phyloP scores from a whole-genome alignment of 2,888 invertebrate species.

The Argyresthia albistria region DNA sequence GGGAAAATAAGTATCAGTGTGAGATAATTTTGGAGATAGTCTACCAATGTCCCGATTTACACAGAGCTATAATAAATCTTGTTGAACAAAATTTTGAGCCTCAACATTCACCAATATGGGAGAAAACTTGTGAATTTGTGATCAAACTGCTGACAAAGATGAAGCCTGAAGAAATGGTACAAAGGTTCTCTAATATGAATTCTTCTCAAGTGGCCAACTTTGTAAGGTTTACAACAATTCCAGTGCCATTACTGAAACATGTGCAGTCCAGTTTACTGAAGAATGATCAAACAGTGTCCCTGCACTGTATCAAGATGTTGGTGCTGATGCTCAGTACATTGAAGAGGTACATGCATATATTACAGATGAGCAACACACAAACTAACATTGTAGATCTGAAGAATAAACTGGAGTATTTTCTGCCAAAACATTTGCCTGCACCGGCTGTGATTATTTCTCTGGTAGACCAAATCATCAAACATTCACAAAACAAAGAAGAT shows the following conservation, averaged over 20 bases:
- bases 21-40: constrained; percentile 77
- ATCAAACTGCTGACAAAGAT: constrained; percentile 53
- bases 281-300: constrained; percentile 42
- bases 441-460: constrained; percentile 38
- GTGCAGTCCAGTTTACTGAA: constrained; percentile 42
- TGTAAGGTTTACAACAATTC: constrained; percentile 59
- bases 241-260: constrained; percentile 59
- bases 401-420: constrained; percentile 51
- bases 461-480: constrained; percentile 38
- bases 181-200: constrained; percentile 52
- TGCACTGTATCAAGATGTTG: constrained; percentile 61
- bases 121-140: constrained; percentile 56
- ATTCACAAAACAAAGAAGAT: constrained; percentile 18
- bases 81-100: constrained; percentile 76
- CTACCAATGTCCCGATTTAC: constrained; percentile 80
- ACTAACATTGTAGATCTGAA: constrained; percentile 42
- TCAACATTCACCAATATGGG: constrained; percentile 67
- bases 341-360: constrained; percentile 62
- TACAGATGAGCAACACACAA: constrained; percentile 28
- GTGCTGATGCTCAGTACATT: constrained; percentile 70
- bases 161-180: constrained; percentile 59
- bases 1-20: constrained; percentile 76
- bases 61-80: constrained; percentile 72
- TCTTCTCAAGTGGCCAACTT: constrained; percentile 66
- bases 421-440: constrained; percentile 56